Percentiles rank a stretch among this genome's conserved stretches.
Evolutionary conservation across 2,888 invertebrate genomes (phyloP).

Genomic region (Caenorhabditis angaria): DNA sequence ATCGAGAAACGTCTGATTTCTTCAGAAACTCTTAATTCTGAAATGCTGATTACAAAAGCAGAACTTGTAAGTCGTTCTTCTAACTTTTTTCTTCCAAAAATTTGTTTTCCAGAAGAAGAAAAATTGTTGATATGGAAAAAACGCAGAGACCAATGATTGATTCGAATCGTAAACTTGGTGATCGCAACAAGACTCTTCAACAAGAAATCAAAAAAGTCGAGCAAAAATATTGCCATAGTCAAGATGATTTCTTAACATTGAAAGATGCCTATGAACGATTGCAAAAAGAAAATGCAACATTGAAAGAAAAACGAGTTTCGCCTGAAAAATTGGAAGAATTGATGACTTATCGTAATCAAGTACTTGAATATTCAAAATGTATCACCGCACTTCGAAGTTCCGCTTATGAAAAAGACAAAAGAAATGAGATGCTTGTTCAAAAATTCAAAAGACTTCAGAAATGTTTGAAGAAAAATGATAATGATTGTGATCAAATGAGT

Average conservation of each 20-base stretch:
- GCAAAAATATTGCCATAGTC: slow-evolving; percentile 59
- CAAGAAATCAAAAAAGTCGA: slow-evolving; percentile 64
- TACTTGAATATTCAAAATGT: slow-evolving; percentile 70
- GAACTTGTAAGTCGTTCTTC: slow-evolving; percentile 60
- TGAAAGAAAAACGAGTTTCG: slow-evolving; percentile 67
- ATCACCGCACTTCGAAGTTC: slow-evolving; percentile 69
- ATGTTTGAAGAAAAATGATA: slow-evolving; percentile 43
- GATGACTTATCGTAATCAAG: slow-evolving; percentile 63
- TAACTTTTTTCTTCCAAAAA: neutral
- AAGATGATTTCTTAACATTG: slow-evolving; percentile 67
- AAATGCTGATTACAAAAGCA: slow-evolving; percentile 66
- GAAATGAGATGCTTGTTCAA: slow-evolving; percentile 66
- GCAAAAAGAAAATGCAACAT: slow-evolving; percentile 61
- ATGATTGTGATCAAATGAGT: slow-evolving; percentile 49
- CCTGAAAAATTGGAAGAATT: slow-evolving; percentile 71
- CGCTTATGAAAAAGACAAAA: slow-evolving; percentile 67
- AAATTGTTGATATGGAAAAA: slow-evolving; percentile 70
- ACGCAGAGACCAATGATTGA: slow-evolving; percentile 67
- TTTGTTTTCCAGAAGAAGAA: too few relatives aligned
- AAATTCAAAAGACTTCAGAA: slow-evolving; percentile 62
- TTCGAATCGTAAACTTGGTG: slow-evolving; percentile 63
- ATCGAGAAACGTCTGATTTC: slow-evolving; percentile 61
- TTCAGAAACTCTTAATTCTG: slow-evolving; percentile 61
- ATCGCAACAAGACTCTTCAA: slow-evolving; percentile 60
- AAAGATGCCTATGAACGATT: slow-evolving; percentile 68